phyloP scores from a whole-genome alignment of 2,888 invertebrate genomes.

The Nycteola revayana region DNA sequence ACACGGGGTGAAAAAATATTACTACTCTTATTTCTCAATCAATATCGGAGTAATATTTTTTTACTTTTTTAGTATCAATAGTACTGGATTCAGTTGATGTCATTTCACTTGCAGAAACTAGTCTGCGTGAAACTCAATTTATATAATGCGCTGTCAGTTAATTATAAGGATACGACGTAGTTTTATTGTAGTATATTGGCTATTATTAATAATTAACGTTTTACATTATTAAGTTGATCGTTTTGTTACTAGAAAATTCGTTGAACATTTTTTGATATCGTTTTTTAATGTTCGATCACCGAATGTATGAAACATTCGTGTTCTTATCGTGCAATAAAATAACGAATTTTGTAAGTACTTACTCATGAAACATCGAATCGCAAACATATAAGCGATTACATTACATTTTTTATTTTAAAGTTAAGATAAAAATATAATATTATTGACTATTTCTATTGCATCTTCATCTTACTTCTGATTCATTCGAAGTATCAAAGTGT shows the following conservation, averaged over 20 bases:
- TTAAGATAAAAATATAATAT: conserved; percentile 9
- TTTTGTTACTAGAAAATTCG: conserved; percentile 64
- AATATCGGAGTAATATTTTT: conserved; percentile 42
- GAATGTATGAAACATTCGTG: no score
- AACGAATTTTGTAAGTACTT: conserved; percentile 14
- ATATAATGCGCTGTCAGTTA: conserved; percentile 68
- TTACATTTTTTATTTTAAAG: conserved; percentile 74
- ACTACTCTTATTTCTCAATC: conserved; percentile 22
- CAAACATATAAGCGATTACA: conserved; percentile 65
- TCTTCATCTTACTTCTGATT: no score
- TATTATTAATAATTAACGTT: conserved; percentile 47
- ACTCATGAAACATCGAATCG: conserved; percentile 35
- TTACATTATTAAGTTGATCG: conserved; percentile 54
- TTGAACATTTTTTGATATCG: conserved; percentile 38
- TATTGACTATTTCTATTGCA: not conserved
- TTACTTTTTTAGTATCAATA: conserved; percentile 66
- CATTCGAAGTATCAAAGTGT: not conserved
- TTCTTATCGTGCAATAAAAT: conserved; percentile 19
- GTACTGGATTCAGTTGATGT: conserved; percentile 70
- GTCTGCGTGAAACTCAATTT: conserved; percentile 30
- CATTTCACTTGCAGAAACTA: conserved; percentile 24
- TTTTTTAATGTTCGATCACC: conserved; percentile 19
- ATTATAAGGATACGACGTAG: conserved; percentile 63
- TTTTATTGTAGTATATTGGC: conserved; percentile 66
- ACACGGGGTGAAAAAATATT: conserved; percentile 26